Base-by-base conservation (phyloP, 2,888 invertebrate species). In the Platycnemis pennipes region DNA sequence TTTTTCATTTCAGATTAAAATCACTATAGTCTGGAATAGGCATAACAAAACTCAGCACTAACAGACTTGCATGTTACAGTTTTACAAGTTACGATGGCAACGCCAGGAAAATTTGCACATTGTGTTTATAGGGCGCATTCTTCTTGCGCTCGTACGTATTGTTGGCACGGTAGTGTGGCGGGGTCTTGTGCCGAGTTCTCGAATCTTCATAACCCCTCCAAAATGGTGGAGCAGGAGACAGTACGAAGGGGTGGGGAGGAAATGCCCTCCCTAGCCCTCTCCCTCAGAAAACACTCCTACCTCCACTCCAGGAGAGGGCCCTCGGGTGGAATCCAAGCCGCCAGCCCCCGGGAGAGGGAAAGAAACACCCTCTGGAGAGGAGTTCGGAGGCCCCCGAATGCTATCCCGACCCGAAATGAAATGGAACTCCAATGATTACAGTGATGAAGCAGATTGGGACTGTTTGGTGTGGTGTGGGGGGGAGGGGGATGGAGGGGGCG, bases 391-490 rank as follows among this genome's bases (percentile, higher is more conserved):
- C 77, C 77, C 37, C 77, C 77, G 77, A 77, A 77, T 77, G 37
- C 77, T 13, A 77, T 77, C 77, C 77, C 11, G 56, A 26, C 63
- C 91, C 91, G 44, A 63, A 91, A 91, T 91, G 91, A 91, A 91
- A 91, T 91, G 91, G 91, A 91, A 91, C 91, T 91, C 63, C 63
- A n/a, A 91, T 91, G 91, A 91, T 91, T 91, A 91, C 91, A 91
- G 91, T 91, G 91, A 91, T 91, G 91, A 91, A 69, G 91, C 44
- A 63, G 91, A 91, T 91, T 91, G 91, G 91, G 44, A 56, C 56
- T 63, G 91, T 77, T 77, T 77, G 77, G 77, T 77, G 16, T 44
- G 56, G 91, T 37, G 19, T 19, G 31, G 42, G 63, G 37, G 19
- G 88, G 88, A 88, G 46, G 42, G 89, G 45, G 46, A 46, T 45